Percentiles rank a stretch among this genome's conserved stretches.
Conservation (phyloP, 1,140 invertebrate species). For the Sweltsa coloradensis region DNA sequence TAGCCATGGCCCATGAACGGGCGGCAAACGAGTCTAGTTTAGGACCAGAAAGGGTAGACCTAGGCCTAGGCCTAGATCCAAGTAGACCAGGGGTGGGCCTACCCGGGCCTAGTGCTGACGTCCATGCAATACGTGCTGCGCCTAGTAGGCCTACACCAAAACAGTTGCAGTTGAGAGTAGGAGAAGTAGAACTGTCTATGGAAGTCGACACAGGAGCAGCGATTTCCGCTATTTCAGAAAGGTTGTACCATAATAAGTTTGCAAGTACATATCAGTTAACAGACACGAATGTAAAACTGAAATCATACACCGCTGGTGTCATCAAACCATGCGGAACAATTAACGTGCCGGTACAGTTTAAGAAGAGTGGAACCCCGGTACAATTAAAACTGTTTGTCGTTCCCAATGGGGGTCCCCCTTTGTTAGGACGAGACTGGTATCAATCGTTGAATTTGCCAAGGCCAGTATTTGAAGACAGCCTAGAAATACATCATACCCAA, state of each 20-base stretch:
- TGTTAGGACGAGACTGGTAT: background rate
- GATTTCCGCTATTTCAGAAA: background rate
- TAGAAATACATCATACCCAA: background rate
- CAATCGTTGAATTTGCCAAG: background rate
- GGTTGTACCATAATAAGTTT: background rate
- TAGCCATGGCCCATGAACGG: background rate
- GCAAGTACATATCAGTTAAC: background rate
- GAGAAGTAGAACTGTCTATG: background rate
- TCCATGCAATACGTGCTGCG: no score
- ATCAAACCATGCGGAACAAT: background rate
- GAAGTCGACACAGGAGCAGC: background rate
- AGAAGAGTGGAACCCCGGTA: background rate
- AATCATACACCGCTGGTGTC: background rate
- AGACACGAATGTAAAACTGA: background rate
- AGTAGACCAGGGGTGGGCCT: no score
- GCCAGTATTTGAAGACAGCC: background rate
- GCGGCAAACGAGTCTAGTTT: background rate
- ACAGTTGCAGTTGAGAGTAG: background rate
- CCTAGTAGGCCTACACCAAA: no score
- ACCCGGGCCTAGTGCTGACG: no score
- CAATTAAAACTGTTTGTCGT: background rate
- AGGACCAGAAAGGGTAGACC: no score
- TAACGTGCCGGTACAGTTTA: background rate
- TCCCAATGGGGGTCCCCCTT: conserved; percentile 1
- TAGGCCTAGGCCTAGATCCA: no score